phyloP scores from a whole-genome alignment of 2,888 invertebrate genomes.

The Torymus auratus region DNA sequence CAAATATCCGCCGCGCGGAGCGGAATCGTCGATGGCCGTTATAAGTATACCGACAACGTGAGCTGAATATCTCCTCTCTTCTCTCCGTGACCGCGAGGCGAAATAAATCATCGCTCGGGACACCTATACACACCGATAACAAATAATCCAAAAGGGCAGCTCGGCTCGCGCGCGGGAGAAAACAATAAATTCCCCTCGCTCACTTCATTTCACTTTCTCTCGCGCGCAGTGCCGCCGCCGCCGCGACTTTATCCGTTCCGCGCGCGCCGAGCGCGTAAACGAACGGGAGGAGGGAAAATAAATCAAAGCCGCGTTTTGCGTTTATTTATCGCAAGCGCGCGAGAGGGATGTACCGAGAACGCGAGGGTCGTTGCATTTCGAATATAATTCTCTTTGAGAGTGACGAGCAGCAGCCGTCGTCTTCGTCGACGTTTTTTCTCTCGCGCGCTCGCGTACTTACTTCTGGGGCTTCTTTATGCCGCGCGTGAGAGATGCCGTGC shows the following conservation, averaged over 20 bases:
- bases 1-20: too few relatives aligned
- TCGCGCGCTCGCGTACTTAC: too few relatives aligned
- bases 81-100: background rate
- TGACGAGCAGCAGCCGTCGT: background rate
- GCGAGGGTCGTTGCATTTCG: constrained; percentile 1
- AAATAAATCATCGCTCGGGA: constrained; percentile 22
- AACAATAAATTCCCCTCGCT: constrained; percentile 50
- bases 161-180: background rate
- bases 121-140: constrained; percentile 21
- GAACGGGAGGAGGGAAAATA: constrained; percentile 61
- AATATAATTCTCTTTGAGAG: constrained; percentile 35
- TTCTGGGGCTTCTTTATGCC: background rate
- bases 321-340: constrained; percentile 57
- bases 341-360: constrained; percentile 32
- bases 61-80: background rate
- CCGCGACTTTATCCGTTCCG: constrained; percentile 1
- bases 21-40: background rate
- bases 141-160: constrained; percentile 35
- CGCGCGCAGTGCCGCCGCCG: background rate
- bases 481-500: constrained; percentile 23
- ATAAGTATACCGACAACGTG: background rate
- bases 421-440: too few relatives aligned
- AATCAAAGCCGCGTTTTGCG: constrained; percentile 57
- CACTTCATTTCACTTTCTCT: constrained; percentile 41
- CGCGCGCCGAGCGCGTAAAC: constrained; percentile 48